These are phyloP conservation scores for Cynopterus brachyotis DNA, from an alignment of 2,113 vertebrate genomes.

Conservation along the genomic window DNA sequence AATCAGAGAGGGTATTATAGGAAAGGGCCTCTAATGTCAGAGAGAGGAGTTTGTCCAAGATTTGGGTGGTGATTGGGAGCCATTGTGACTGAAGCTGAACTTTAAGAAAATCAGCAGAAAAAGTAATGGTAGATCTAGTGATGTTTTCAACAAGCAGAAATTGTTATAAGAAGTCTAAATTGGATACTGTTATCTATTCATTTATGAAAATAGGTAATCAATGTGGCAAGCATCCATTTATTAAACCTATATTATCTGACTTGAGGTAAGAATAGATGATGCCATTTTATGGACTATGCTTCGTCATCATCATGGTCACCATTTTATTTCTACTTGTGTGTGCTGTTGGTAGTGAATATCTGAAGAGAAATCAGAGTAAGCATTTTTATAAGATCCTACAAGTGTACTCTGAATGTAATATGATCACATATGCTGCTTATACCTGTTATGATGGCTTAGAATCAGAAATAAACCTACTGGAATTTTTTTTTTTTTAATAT, in stretches of 20 bases:
- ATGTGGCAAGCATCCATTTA: not conserved
- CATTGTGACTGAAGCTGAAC: not conserved
- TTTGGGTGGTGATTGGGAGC: not conserved
- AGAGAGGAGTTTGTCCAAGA: not conserved
- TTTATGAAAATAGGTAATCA: not conserved
- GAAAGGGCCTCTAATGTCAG: not conserved
- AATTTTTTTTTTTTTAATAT: not conserved
- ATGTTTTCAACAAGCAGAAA: not conserved
- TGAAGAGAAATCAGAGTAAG: not conserved
- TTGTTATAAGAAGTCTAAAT: not conserved
- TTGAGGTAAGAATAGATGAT: not conserved
- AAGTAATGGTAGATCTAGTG: not conserved
- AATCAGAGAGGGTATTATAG: not conserved
- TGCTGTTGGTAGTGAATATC: not conserved
- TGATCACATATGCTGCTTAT: not conserved
- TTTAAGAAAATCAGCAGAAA: slow-evolving; percentile 1
- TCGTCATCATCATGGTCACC: too few species aligned
- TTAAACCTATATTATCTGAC: not conserved
- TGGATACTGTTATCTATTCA: not conserved
- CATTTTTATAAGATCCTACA: not conserved
- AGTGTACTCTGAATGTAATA: not conserved
- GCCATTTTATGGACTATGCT: not conserved
- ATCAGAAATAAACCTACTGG: not conserved
- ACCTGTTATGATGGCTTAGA: not conserved
- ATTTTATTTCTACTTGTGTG: not conserved